phyloP scores from a whole-genome alignment of 2,113 vertebrate genomes.

The Etia nguti region DNA sequence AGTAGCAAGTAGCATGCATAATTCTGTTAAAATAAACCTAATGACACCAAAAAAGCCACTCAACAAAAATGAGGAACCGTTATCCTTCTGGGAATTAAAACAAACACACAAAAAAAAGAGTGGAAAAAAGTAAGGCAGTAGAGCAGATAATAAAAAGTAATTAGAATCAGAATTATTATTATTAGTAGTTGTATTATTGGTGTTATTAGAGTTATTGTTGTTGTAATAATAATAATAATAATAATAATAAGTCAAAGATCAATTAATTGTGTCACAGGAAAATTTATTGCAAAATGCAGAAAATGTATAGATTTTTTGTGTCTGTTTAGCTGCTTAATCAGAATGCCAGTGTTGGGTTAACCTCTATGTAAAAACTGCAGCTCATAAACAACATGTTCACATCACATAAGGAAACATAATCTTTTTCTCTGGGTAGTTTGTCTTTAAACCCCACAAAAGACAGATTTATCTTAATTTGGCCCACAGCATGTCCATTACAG shows the following conservation, averaged over 20 bases:
- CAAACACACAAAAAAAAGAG: rapidly evolving
- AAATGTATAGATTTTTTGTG: neutral
- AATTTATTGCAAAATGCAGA: neutral
- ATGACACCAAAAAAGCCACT: neutral
- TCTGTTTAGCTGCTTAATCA: neutral
- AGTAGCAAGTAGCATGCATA: neutral
- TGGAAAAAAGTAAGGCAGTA: neutral
- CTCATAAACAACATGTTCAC: neutral
- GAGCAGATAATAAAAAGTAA: neutral
- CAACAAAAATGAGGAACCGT: neutral
- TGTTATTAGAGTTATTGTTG: neutral
- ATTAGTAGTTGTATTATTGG: neutral
- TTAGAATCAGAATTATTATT: neutral
- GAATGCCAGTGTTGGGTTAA: neutral
- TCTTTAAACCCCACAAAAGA: neutral
- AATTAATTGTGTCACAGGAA: neutral
- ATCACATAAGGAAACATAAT: neutral
- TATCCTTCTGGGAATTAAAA: neutral
- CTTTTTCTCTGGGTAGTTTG: neutral
- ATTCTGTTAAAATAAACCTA: neutral
- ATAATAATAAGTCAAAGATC: neutral
- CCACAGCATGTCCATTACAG: neutral
- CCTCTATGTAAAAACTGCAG: neutral
- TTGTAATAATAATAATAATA: neutral
- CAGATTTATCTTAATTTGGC: neutral